Evolutionary conservation across 2,888 invertebrate genomes (phyloP).

Genomic region (Geophilus truncorum): DNA sequence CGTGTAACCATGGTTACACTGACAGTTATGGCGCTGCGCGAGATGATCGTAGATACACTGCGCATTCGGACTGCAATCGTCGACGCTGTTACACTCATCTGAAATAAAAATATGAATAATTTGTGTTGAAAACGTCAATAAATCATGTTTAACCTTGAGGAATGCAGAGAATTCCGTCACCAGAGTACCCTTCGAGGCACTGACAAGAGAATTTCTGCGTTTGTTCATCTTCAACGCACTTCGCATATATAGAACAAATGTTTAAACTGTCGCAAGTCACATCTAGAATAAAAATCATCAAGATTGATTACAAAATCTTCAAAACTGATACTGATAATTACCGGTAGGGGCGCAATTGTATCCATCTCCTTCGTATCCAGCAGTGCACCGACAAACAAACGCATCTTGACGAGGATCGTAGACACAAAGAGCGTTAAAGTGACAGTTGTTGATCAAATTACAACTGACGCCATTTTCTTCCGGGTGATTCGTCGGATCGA

Average conservation of each 20-base stretch:
- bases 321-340: too few species aligned
- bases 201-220: slow-evolving; percentile 51
- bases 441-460: slow-evolving; percentile 70
- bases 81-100: slow-evolving; percentile 60
- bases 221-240: slow-evolving; percentile 45
- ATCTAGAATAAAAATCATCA: too few species aligned
- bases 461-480: slow-evolving; percentile 51
- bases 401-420: slow-evolving; percentile 37
- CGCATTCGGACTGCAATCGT: slow-evolving; percentile 76
- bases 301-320: too few species aligned
- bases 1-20: slow-evolving; percentile 74
- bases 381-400: slow-evolving; percentile 49
- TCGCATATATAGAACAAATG: slow-evolving; percentile 57
- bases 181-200: slow-evolving; percentile 58
- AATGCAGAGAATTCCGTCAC: slow-evolving; percentile 48
- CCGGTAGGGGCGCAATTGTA: slow-evolving; percentile 36
- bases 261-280: slow-evolving; percentile 55
- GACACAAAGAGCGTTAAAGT: slow-evolving; percentile 71
- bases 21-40: slow-evolving; percentile 61
- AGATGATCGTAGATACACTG: slow-evolving; percentile 59
- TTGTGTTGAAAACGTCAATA: too few species aligned
- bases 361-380: slow-evolving; percentile 54
- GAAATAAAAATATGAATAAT: slow-evolving; percentile 22
- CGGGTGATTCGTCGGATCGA: background rate
- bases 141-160: slow-evolving; percentile 37